A percentile compares a stretch with the other conserved stretches of the same genome.
phyloP scores from a whole-genome alignment of 2,113 vertebrate genomes.

The Formicarius rufipectus region DNA sequence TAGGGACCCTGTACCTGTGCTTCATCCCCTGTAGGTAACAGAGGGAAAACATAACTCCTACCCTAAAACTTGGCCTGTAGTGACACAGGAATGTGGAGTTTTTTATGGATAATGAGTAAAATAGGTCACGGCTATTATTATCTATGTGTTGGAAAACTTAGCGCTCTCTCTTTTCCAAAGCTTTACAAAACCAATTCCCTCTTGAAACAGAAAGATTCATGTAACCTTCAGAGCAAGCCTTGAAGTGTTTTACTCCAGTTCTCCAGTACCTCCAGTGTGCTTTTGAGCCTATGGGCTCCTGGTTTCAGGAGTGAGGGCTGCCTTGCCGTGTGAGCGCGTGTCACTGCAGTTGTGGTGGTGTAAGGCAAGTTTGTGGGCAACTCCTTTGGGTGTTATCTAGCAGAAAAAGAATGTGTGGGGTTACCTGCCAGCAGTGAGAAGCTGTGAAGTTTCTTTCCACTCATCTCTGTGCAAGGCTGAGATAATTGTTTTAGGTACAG shows the following conservation, averaged over 20 bases:
- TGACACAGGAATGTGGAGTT: neutral
- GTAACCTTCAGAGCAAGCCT: neutral
- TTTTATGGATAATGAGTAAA: neutral
- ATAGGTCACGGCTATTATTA: neutral
- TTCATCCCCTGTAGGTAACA: neutral
- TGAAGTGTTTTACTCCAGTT: neutral
- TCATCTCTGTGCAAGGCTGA: neutral
- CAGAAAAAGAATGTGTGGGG: neutral
- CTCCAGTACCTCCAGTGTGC: neutral
- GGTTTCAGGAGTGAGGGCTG: neutral
- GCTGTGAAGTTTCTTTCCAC: neutral
- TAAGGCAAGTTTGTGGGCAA: neutral
- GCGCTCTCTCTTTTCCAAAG: neutral
- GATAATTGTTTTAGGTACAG: neutral
- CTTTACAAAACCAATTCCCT: neutral
- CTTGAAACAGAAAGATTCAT: neutral
- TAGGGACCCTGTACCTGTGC: neutral
- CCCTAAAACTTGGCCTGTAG: neutral
- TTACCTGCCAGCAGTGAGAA: neutral
- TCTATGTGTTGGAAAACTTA: neutral
- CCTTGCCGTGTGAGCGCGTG: accelerated
- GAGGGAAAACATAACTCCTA: neutral
- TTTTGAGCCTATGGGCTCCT: neutral
- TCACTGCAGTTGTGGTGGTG: neutral
- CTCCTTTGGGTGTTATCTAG: neutral